These are phyloP conservation scores for Myxocyprinus asiaticus DNA, from an alignment of 2,113 vertebrate species.

Conservation along the genomic window DNA sequence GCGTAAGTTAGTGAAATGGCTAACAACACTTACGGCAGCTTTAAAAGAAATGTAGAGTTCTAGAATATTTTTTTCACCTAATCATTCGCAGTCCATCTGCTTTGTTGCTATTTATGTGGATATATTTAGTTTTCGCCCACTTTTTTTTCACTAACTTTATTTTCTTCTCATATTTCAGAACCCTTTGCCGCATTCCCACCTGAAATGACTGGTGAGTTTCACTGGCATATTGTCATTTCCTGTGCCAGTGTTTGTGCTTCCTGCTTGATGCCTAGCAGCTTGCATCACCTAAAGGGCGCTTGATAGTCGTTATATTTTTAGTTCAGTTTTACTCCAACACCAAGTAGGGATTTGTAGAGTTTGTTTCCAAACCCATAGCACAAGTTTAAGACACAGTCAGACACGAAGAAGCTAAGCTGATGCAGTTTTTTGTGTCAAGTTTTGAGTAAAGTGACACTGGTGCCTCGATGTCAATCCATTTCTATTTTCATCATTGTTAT, in stretches of 20 bases:
- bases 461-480: conserved; percentile 21
- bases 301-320: conserved; percentile 36
- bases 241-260: conserved; percentile 71
- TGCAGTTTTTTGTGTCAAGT: conserved; percentile 1
- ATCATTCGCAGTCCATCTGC: not conserved
- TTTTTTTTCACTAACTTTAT: not conserved
- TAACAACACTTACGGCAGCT: not conserved
- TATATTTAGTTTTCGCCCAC: not conserved
- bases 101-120: not conserved
- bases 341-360: not conserved
- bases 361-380: conserved; percentile 7
- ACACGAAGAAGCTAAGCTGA: not conserved
- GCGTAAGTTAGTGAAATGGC: too few species aligned
- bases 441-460: conserved; percentile 2
- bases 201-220: conserved; percentile 81
- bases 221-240: conserved; percentile 61
- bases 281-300: conserved; percentile 54
- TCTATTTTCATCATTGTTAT: conserved; percentile 15
- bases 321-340: conserved; percentile 1
- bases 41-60: not conserved
- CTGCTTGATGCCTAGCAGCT: conserved; percentile 72
- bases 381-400: conserved; percentile 15
- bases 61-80: conserved; percentile 2
- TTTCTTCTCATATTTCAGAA: conserved; percentile 73
- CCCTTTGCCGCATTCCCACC: conserved; percentile 89